Base-by-base conservation (phyloP, 2,888 invertebrate species). In the Nudaria mundana region DNA sequence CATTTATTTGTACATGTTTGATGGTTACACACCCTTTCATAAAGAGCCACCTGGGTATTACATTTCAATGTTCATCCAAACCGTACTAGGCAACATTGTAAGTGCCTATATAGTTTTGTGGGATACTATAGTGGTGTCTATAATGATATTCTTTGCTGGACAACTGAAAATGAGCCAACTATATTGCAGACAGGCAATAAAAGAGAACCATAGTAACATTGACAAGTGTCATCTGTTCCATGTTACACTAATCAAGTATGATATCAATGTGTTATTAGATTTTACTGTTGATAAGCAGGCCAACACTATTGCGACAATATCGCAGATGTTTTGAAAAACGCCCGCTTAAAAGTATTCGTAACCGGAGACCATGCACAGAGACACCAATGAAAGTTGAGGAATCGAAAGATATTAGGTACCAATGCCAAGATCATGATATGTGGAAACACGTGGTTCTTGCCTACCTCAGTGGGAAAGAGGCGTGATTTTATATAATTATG, bases 131-230 rank as follows among this genome's bases (percentile, higher is more conserved):
- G 72, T 75, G 0, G 63, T 75, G 0, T 58, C 78, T 0, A 65
- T 76, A 3, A 78, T 83, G 81, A 78, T 82, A 37, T 81, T 79
- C 46, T 76, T 81, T 30, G 65, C 73, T 20, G 81, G 80, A n/a
- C 83, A 83, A 44, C 53, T 83, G 20, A 71, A 58, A 38, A 63
- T 80, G 6, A 58, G 71, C 22, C 60, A 70, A 6, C 20, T 71
- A 1, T 57, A 70, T 34, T 74, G 74, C 41, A 53, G 39, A 2
- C 50, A 52, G 11, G 50, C 66, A 5, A 64, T 76, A 28, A 53
- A 64, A 7, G 10, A 29, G 2, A 72, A 63, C 32, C 72, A 66
- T 33, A 40, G 15, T 22, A 79, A 79, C 44, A 76, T 82, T 37
- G 61, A 48, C 0, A 51, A 63, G 1, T 79, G 74, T 46, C 81